Percentiles rank a stretch among this genome's conserved stretches.
Evolutionary conservation across 2,888 invertebrate genomes (phyloP).

Genomic region (Drosophila sordidapex): DNA sequence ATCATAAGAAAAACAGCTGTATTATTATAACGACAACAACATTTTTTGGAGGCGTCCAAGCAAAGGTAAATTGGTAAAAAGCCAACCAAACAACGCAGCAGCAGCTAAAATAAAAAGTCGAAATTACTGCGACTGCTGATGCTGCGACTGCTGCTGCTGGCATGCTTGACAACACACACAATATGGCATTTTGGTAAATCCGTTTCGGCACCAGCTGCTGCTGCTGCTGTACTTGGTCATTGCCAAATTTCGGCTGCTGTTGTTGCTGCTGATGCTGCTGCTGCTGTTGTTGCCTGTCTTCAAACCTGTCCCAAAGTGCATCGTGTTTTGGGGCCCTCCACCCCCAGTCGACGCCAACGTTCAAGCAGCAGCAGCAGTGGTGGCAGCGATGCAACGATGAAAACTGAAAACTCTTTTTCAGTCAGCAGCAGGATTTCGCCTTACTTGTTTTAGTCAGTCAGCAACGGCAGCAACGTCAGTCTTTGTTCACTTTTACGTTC

Average conservation of each 20-base stretch:
- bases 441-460: constrained; percentile 71
- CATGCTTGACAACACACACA: constrained; percentile 64
- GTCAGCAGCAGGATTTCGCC: constrained; percentile 73
- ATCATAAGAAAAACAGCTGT: constrained; percentile 49
- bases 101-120: constrained; percentile 13
- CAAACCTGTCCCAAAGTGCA: constrained; percentile 80
- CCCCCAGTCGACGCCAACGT: constrained; percentile 53
- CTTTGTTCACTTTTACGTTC: constrained; percentile 74
- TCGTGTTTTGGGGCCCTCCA: constrained; percentile 71
- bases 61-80: constrained; percentile 61
- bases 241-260: constrained; percentile 66
- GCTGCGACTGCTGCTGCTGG: constrained; percentile 20
- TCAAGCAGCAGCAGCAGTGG: constrained; percentile 5
- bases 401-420: constrained; percentile 66
- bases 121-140: constrained; percentile 5
- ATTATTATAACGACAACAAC: constrained; percentile 28
- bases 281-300: constrained; percentile 38
- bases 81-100: constrained; percentile 28
- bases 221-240: constrained; percentile 74
- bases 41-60: constrained; percentile 40
- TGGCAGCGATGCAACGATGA: constrained; percentile 38
- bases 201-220: constrained; percentile 57
- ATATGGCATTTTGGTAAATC: constrained; percentile 66
- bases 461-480: constrained; percentile 49
- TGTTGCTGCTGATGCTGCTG: constrained; percentile 30